These are phyloP conservation scores for Varroa destructor DNA, from an alignment of 1,140 invertebrate species.

Conservation along the genomic window DNA sequence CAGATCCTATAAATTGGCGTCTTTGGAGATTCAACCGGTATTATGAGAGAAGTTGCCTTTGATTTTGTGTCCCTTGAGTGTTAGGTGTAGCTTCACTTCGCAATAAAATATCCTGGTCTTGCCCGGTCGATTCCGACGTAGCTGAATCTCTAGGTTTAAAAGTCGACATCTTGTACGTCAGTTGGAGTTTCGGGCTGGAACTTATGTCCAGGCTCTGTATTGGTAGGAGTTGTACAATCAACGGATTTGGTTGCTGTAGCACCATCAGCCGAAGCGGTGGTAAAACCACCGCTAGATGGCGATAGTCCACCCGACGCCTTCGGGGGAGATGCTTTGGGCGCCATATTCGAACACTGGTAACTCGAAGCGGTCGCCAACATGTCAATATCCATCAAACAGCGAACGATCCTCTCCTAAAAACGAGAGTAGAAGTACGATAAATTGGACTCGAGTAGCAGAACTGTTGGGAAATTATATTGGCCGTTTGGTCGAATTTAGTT, in stretches of 20 bases:
- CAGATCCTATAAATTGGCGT: no score
- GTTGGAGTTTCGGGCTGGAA: conserved; percentile 20
- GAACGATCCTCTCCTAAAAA: conserved; percentile 1
- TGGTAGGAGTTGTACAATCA: conserved; percentile 20
- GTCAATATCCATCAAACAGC: conserved; percentile 25
- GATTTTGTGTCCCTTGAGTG: no score
- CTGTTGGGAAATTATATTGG: no score
- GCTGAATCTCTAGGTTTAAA: background rate
- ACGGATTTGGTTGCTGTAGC: background rate
- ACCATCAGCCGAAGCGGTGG: background rate
- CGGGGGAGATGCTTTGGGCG: background rate
- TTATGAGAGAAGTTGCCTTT: no score
- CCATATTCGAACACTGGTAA: background rate
- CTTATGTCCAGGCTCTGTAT: conserved; percentile 1
- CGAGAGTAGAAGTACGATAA: background rate
- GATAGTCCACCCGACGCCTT: background rate
- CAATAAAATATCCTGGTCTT: no score
- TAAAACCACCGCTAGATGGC: background rate
- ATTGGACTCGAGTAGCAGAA: no score
- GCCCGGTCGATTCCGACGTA: no score
- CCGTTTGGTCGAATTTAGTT: no score
- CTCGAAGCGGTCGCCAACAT: background rate
- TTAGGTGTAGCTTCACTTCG: no score
- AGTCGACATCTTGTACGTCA: conserved; percentile 14
- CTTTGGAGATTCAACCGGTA: no score